Evolutionary conservation across 2,888 invertebrate genomes (phyloP).

Genomic region (Steinernema hermaphroditum): DNA sequence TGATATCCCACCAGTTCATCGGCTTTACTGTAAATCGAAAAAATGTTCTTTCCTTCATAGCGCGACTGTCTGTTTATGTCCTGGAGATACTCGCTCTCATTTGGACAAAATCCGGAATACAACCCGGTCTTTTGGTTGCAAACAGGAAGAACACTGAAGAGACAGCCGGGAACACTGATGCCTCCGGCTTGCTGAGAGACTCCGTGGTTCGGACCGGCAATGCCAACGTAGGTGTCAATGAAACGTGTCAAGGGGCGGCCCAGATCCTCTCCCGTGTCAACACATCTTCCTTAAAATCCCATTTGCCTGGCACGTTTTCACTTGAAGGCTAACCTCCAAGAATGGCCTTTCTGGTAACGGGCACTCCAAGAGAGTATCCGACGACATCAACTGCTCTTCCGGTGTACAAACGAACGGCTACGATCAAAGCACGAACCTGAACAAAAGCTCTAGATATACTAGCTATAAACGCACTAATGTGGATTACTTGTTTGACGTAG

Average conservation of each 20-base stretch:
- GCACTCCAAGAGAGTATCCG: slow-evolving; percentile 64
- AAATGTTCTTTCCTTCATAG: slow-evolving; percentile 62
- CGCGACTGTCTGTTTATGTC: slow-evolving; percentile 59
- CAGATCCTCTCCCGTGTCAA: slow-evolving; percentile 61
- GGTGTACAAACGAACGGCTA: slow-evolving; percentile 64
- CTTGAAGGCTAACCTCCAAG: slow-evolving; percentile 49
- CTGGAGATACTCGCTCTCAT: slow-evolving; percentile 58
- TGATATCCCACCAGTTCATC: slow-evolving; percentile 60
- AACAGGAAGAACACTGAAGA: slow-evolving; percentile 49
- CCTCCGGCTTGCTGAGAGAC: slow-evolving; percentile 60
- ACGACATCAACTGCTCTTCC: slow-evolving; percentile 64
- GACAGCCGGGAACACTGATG: slow-evolving; percentile 61
- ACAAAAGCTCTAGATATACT: neutral
- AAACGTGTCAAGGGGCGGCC: slow-evolving; percentile 52
- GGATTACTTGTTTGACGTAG: slow-evolving; percentile 52
- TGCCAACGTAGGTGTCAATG: slow-evolving; percentile 63
- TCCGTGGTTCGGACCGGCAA: slow-evolving; percentile 65
- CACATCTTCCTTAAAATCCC: slow-evolving; percentile 50
- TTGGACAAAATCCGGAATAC: slow-evolving; percentile 63
- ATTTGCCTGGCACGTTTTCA: neutral
- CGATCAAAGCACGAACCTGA: slow-evolving; percentile 62
- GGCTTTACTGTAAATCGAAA: slow-evolving; percentile 55
- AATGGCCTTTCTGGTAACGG: slow-evolving; percentile 62
- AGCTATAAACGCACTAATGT: neutral
- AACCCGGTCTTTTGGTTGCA: slow-evolving; percentile 56